These are phyloP conservation scores for Drosophila suzukii DNA, from an alignment of 1,140 invertebrate species.

Conservation along the genomic window DNA sequence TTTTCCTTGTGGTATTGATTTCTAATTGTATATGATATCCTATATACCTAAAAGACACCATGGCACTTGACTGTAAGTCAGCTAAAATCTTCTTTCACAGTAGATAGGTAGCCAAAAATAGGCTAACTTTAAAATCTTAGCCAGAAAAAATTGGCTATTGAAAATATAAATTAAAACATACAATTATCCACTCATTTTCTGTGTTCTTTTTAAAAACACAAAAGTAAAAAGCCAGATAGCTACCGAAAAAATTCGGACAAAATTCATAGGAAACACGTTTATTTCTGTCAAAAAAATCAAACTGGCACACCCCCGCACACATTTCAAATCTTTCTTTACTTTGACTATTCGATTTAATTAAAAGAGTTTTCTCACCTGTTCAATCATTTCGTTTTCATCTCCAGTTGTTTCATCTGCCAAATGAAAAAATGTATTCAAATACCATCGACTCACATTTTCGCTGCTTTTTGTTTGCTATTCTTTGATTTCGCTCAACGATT, in stretches of 20 bases:
- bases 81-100: too few species aligned
- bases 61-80: too few species aligned
- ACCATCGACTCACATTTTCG: conserved; percentile 1
- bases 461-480: conserved; percentile 35
- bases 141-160: too few species aligned
- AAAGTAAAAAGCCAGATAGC: not conserved
- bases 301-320: conserved; percentile 2
- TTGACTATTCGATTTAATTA: conserved; percentile 33
- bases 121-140: too few species aligned
- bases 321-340: conserved; percentile 20
- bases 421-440: conserved; percentile 12
- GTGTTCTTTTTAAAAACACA: not conserved
- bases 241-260: not conserved
- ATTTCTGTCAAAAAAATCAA: conserved; percentile 11
- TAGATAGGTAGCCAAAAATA: too few species aligned
- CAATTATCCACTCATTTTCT: not conserved
- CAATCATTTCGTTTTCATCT: conserved; percentile 20
- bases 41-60: too few species aligned
- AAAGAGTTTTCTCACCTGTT: conserved; percentile 52
- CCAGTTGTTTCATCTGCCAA: conserved; percentile 19
- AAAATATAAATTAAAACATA: too few species aligned
- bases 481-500: conserved; percentile 47
- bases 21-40: too few species aligned
- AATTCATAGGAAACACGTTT: conserved; percentile 6
- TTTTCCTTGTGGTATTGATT: too few species aligned